A percentile compares a stretch with the other conserved stretches of the same genome.
Conservation (phyloP, 1,140 invertebrate genomes). For the Metaphire vulgaris region DNA sequence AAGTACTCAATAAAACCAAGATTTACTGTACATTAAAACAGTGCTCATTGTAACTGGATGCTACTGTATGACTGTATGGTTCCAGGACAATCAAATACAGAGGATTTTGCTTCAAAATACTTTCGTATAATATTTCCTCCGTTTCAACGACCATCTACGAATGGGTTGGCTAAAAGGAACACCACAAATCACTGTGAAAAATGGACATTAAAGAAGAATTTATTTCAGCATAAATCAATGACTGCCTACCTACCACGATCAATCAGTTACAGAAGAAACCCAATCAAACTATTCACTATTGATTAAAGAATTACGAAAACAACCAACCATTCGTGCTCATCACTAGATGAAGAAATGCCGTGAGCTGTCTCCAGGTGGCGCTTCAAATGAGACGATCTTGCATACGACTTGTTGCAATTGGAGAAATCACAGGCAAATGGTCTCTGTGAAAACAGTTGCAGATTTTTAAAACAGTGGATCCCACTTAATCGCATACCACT, state of each 20-base stretch:
- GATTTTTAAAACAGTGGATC: background rate
- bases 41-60: too few species aligned
- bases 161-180: too few species aligned
- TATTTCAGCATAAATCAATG: too few species aligned
- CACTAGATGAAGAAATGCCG: background rate
- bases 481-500: background rate
- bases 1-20: too few species aligned
- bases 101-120: too few species aligned
- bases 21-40: too few species aligned
- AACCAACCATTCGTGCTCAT: background rate
- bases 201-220: too few species aligned
- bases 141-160: too few species aligned
- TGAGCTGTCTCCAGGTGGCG: background rate
- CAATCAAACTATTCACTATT: background rate
- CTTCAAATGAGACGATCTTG: slow-evolving; percentile 6
- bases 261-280: background rate
- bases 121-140: too few species aligned
- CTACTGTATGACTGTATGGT: too few species aligned
- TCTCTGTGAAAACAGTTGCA: background rate
- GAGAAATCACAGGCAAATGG: background rate
- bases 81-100: too few species aligned
- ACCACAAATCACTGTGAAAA: too few species aligned
- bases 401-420: slow-evolving; percentile 3
- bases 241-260: background rate
- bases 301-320: background rate